These are phyloP conservation scores for Streblospio benedicti DNA, from an alignment of 1,140 invertebrate species.

Conservation along the genomic window DNA sequence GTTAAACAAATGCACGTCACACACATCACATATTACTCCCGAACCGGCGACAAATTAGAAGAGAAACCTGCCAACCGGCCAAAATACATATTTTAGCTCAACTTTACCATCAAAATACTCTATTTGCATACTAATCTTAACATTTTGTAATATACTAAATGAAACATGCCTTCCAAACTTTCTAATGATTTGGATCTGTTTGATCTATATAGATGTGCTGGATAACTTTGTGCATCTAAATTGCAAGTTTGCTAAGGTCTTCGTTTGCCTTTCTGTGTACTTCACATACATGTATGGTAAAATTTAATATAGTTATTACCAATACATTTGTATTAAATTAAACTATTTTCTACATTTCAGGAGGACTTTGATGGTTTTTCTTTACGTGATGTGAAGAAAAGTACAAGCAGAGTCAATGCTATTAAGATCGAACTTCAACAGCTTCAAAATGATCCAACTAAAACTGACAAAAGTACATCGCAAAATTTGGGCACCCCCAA, in stretches of 20 bases:
- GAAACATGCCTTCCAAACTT: no score
- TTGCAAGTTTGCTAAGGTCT: neutral
- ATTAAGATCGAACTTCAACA: constrained; percentile 4
- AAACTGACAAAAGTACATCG: neutral
- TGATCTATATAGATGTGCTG: neutral
- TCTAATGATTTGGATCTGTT: neutral
- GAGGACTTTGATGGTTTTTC: constrained; percentile 47
- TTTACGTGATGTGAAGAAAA: constrained; percentile 27
- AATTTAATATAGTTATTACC: neutral
- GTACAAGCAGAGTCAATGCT: constrained; percentile 21
- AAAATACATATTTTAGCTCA: no score
- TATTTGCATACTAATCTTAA: no score
- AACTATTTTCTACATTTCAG: constrained; percentile 25
- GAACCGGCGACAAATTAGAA: no score
- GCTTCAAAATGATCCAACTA: constrained; percentile 1
- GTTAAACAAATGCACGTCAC: no score
- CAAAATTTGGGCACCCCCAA: neutral
- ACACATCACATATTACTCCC: no score
- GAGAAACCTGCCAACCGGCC: no score
- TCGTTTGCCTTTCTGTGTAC: neutral
- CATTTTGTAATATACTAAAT: no score
- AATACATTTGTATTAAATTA: constrained; percentile 1
- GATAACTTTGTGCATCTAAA: neutral
- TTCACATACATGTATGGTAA: neutral
- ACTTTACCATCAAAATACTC: no score